These are phyloP conservation scores for Nycteola revayana DNA, from an alignment of 2,888 invertebrate species.

Conservation along the genomic window DNA sequence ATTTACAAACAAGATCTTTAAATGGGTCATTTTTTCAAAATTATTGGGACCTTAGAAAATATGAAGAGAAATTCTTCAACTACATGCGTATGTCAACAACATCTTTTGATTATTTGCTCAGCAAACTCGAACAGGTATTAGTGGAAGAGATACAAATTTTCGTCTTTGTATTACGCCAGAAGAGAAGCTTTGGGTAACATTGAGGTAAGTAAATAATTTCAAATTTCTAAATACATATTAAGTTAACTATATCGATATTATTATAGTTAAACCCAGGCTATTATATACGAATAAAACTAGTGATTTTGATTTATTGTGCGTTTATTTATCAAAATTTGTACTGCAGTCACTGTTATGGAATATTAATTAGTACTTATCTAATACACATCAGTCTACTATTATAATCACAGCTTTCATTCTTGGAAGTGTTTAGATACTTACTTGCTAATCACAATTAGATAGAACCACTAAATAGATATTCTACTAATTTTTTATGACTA, in stretches of 20 bases:
- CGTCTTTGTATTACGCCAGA: constrained; percentile 8
- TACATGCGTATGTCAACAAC: constrained; percentile 10
- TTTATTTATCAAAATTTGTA: constrained; percentile 8
- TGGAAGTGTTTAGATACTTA: constrained; percentile 8
- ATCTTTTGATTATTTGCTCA: constrained; percentile 11
- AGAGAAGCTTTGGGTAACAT: constrained; percentile 5
- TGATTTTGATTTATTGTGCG: constrained; percentile 9
- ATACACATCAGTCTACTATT: constrained; percentile 11
- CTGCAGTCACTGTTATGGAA: constrained; percentile 6
- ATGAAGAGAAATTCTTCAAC: constrained; percentile 9
- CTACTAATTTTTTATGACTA: constrained; percentile 9
- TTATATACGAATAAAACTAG: constrained; percentile 6
- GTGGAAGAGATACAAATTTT: constrained; percentile 10
- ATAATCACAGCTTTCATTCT: constrained; percentile 10
- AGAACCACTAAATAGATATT: constrained; percentile 10
- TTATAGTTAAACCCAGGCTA: constrained; percentile 5
- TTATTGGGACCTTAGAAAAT: constrained; percentile 1
- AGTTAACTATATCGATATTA: constrained; percentile 9
- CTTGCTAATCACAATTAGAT: constrained; percentile 10
- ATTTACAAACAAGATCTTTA: background rate
- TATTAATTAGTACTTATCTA: constrained; percentile 9
- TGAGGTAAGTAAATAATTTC: background rate
- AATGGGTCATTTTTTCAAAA: background rate
- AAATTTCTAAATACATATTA: constrained; percentile 8
- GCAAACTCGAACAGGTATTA: constrained; percentile 9